phyloP scores from a whole-genome alignment of 2,888 invertebrate species.

The Diplazon laetatorius region DNA sequence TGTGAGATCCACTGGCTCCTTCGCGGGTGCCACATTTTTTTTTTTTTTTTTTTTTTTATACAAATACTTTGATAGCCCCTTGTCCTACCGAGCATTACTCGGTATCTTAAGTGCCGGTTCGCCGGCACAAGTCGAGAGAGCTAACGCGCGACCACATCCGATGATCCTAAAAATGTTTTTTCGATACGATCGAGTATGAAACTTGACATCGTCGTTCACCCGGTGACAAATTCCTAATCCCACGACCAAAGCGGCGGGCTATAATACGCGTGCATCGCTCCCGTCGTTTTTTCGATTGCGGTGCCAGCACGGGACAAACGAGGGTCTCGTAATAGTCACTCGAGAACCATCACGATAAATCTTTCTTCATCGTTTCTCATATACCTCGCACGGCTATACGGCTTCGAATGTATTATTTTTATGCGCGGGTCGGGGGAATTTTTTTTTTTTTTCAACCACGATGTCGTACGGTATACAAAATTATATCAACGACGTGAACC shows the following conservation, averaged over 20 bases:
- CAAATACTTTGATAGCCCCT: no score
- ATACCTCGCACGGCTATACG: slow-evolving; percentile 41
- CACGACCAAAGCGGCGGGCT: slow-evolving; percentile 29
- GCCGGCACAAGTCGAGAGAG: slow-evolving; percentile 25
- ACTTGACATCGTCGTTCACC: slow-evolving; percentile 49
- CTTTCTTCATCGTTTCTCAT: slow-evolving; percentile 38
- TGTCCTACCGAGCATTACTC: slow-evolving; percentile 54
- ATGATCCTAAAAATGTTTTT: slow-evolving; percentile 38
- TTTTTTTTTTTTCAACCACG: slow-evolving; percentile 2
- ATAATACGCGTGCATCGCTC: slow-evolving; percentile 23
- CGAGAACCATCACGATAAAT: slow-evolving; percentile 41
- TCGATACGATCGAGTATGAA: slow-evolving; percentile 38
- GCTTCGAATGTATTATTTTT: slow-evolving; percentile 32
- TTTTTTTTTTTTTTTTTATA: slow-evolving; percentile 54
- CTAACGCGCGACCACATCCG: slow-evolving; percentile 14
- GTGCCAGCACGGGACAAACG: slow-evolving; percentile 33
- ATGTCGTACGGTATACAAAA: not conserved
- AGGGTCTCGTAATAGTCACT: slow-evolving; percentile 38
- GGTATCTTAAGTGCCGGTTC: slow-evolving; percentile 60
- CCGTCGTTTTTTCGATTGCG: slow-evolving; percentile 13
- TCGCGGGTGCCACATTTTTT: slow-evolving; percentile 33
- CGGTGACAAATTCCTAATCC: slow-evolving; percentile 61
- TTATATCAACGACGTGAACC: not conserved
- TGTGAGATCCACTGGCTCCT: slow-evolving; percentile 26
- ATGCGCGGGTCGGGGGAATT: slow-evolving; percentile 18